A percentile compares a stretch with the other conserved stretches of the same genome.
phyloP scores from a whole-genome alignment of 2,113 vertebrate species.

The Struthio camelus region DNA sequence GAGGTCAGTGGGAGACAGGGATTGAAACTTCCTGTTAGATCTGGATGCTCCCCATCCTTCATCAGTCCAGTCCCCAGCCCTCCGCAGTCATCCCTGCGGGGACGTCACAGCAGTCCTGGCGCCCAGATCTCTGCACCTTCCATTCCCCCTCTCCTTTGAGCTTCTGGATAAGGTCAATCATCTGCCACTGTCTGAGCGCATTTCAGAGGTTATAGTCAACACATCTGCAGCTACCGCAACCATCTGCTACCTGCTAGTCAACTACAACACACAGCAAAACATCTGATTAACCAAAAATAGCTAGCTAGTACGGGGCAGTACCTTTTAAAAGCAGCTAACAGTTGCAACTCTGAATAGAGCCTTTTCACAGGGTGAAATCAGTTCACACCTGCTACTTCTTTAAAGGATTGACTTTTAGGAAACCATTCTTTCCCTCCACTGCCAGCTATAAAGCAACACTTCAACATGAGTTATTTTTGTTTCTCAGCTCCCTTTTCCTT shows the following conservation, averaged over 20 bases:
- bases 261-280: not conserved
- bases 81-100: not conserved
- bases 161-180: not conserved
- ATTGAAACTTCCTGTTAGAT: not conserved
- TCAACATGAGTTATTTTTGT: not conserved
- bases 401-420: not conserved
- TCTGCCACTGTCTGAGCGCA: not conserved
- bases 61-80: not conserved
- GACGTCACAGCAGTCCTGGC: rapidly evolving
- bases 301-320: not conserved
- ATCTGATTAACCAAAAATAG: not conserved
- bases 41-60: not conserved
- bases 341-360: not conserved
- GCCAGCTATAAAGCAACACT: not conserved
- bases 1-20: not conserved
- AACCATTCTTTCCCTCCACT: not conserved
- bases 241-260: not conserved
- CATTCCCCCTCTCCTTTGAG: not conserved
- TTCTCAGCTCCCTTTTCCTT: not conserved
- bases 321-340: not conserved
- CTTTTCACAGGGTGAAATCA: not conserved
- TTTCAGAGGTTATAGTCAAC: not conserved
- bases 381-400: not conserved
- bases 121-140: rapidly evolving
- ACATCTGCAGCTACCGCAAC: not conserved